These are phyloP conservation scores for Orchestes rusci DNA, from an alignment of 2,888 invertebrate genomes.

Conservation along the genomic window DNA sequence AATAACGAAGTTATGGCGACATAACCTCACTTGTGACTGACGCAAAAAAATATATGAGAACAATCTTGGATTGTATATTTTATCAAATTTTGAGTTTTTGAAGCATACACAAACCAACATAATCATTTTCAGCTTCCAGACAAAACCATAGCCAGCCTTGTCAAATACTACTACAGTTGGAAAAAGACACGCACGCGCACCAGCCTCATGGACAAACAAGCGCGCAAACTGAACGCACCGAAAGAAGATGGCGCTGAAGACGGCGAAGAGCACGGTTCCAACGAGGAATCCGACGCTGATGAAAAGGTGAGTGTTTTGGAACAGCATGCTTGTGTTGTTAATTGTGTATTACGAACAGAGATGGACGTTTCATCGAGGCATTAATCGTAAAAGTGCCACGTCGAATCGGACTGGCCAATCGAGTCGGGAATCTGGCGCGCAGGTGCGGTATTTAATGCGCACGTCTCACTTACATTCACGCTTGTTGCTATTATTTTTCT, in stretches of 20 bases:
- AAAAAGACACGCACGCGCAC: constrained; percentile 90
- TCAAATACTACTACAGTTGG: constrained; percentile 98
- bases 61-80: background rate
- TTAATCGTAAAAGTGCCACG: constrained; percentile 62
- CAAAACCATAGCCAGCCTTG: constrained; percentile 91
- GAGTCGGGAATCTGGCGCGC: constrained; percentile 47
- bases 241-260: constrained; percentile 62
- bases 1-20: too few species aligned
- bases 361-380: constrained; percentile 75
- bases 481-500: too few species aligned
- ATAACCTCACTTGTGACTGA: too few species aligned
- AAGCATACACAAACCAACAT: too few species aligned
- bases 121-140: constrained; percentile 85
- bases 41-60: too few species aligned
- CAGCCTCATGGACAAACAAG: constrained; percentile 87
- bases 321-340: background rate
- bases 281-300: constrained; percentile 85
- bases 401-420: constrained; percentile 49
- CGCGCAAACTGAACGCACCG: constrained; percentile 57
- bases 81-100: background rate
- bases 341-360: constrained; percentile 48
- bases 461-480: too few species aligned
- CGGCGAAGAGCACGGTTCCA: constrained; percentile 76
- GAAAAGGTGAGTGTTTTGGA: constrained; percentile 72
- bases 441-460: constrained; percentile 49